phyloP scores from a whole-genome alignment of 2,888 invertebrate species.

The Morpho deidamia region DNA sequence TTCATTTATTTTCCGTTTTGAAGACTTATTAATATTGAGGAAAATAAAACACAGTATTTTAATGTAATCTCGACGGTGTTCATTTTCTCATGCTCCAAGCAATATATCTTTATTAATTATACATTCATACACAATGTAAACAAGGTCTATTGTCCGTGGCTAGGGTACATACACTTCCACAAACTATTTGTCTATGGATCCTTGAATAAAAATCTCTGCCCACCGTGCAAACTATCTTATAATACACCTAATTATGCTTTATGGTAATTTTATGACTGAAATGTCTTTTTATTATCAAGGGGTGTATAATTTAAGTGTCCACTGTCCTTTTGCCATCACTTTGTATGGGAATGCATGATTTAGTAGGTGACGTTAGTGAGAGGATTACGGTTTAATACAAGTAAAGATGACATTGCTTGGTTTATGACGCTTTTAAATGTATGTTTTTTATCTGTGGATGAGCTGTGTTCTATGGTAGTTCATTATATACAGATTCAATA shows the following conservation, averaged over 20 bases:
- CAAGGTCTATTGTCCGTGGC: constrained; percentile 51
- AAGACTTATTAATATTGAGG: neutral
- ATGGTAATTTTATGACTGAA: constrained; percentile 67
- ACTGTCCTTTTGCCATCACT: constrained; percentile 35
- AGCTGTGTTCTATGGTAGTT: neutral
- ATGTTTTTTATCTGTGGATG: constrained; percentile 11
- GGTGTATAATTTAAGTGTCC: constrained; percentile 55
- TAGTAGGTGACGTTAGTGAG: constrained; percentile 46
- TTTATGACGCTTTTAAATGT: constrained; percentile 16
- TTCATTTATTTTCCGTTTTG: too few species aligned
- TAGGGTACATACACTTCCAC: constrained; percentile 7
- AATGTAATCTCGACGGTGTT: constrained; percentile 49
- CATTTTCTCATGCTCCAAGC: constrained; percentile 65
- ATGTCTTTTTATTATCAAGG: constrained; percentile 43
- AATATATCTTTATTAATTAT: constrained; percentile 72
- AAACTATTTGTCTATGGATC: constrained; percentile 49
- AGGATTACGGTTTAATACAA: constrained; percentile 18
- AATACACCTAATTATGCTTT: constrained; percentile 70
- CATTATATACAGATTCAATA: too few species aligned
- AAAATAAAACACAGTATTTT: constrained; percentile 1
- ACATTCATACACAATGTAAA: constrained; percentile 73
- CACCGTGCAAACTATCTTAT: constrained; percentile 65
- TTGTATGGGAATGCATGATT: constrained; percentile 61
- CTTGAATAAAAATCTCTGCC: constrained; percentile 40
- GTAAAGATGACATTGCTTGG: constrained; percentile 20